Evolutionary conservation across 2,888 invertebrate species (phyloP).

Genomic region (Gastracanthus pulcherrimus): DNA sequence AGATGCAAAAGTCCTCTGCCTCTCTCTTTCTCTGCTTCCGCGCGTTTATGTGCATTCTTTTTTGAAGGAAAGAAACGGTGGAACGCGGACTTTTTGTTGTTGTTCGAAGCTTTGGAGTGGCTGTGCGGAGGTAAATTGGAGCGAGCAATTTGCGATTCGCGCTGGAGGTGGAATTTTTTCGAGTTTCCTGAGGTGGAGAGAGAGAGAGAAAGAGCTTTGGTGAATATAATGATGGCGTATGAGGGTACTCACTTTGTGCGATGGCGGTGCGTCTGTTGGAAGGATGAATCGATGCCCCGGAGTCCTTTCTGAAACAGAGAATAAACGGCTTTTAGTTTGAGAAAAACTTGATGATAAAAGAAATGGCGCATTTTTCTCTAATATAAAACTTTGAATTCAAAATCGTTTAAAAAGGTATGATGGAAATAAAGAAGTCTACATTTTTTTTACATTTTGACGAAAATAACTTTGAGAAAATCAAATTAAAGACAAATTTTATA

Average conservation of each 20-base stretch:
- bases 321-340: conserved; percentile 22
- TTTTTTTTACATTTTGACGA: too few relatives aligned
- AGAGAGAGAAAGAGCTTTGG: too few relatives aligned
- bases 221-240: conserved; percentile 9
- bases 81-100: not conserved
- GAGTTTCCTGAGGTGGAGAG: too few relatives aligned
- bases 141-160: not conserved
- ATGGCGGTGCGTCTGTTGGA: not conserved
- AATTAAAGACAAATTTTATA: too few relatives aligned
- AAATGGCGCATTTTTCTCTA: too few relatives aligned
- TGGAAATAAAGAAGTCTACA: too few relatives aligned
- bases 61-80: too few relatives aligned
- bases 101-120: not conserved
- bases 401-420: too few relatives aligned
- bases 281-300: conserved; percentile 19
- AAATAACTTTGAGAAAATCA: too few relatives aligned
- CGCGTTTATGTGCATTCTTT: too few relatives aligned
- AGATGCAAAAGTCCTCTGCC: not conserved
- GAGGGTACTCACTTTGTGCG: conserved; percentile 30
- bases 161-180: not conserved
- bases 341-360: too few relatives aligned
- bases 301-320: conserved; percentile 39
- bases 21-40: not conserved
- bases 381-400: too few relatives aligned
- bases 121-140: not conserved